phyloP scores from a whole-genome alignment of 2,797 vertebrate genomes.

The Podarcis siculus region DNA sequence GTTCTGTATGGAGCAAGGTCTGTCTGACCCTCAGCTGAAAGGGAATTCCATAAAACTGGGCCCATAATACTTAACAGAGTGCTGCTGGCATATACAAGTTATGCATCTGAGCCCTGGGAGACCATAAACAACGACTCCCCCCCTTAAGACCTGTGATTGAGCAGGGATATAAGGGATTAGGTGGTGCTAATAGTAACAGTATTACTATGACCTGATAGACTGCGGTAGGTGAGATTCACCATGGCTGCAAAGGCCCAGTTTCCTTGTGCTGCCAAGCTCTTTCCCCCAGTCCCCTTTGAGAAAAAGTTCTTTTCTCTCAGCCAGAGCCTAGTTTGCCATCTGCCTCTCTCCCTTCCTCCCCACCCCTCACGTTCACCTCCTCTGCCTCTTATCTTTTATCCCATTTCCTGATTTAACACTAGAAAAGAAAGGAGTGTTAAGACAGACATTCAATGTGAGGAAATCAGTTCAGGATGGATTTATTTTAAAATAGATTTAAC shows the following conservation, averaged over 20 bases:
- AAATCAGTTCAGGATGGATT: not conserved
- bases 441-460: not conserved
- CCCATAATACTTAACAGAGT: too few species aligned
- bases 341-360: not conserved
- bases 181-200: not conserved
- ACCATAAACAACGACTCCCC: too few species aligned
- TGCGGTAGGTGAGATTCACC: not conserved
- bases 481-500: constrained; percentile 25
- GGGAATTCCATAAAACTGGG: too few species aligned
- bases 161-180: too few species aligned
- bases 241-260: not conserved
- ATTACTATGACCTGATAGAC: not conserved
- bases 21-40: too few species aligned
- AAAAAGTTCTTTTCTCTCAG: not conserved
- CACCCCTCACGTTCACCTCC: not conserved
- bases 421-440: not conserved
- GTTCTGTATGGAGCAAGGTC: too few species aligned
- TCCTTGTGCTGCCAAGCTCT: not conserved
- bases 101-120: too few species aligned
- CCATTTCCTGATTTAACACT: not conserved
- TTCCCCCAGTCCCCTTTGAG: not conserved
- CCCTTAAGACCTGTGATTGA: too few species aligned
- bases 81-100: too few species aligned
- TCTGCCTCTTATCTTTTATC: not conserved
- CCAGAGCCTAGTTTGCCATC: not conserved